Percentiles rank a stretch among this genome's conserved stretches.
Evolutionary conservation across 2,797 vertebrate species (phyloP).

Genomic region (Orientallactaga sibirica): DNA sequence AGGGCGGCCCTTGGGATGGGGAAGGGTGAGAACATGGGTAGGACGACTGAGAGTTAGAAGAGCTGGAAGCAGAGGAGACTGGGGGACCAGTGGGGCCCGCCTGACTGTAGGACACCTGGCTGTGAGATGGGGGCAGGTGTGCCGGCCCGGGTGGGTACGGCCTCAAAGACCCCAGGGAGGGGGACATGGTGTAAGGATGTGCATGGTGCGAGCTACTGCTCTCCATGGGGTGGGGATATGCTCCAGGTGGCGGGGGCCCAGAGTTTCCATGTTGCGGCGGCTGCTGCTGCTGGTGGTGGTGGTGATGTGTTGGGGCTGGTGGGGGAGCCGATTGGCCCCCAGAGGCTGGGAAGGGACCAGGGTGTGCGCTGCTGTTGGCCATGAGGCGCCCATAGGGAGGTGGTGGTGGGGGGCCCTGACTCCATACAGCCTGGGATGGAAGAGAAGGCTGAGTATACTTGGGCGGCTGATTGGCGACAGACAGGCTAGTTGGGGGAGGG

Average conservation of each 20-base stretch:
- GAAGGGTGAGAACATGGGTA: conserved; percentile 88
- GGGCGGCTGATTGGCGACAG: conserved; percentile 90
- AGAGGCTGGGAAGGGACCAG: conserved; percentile 83
- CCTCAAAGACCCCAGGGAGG: conserved; percentile 86
- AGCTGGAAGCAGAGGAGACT: conserved; percentile 83
- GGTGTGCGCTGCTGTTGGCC: conserved; percentile 87
- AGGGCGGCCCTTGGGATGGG: conserved; percentile 88
- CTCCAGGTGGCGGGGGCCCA: conserved; percentile 83
- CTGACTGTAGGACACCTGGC: conserved; percentile 76
- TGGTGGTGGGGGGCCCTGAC: conserved; percentile 85
- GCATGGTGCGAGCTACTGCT: conserved; percentile 82
- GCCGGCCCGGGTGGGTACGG: conserved; percentile 87
- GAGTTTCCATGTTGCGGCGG: conserved; percentile 85
- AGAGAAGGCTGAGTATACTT: conserved; percentile 89
- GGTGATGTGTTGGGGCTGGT: conserved; percentile 87
- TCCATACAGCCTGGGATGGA: conserved; percentile 90
- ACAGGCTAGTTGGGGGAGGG: conserved; percentile 86
- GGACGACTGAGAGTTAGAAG: conserved; percentile 91
- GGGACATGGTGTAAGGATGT: conserved; percentile 84
- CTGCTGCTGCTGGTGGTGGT: conserved; percentile 84
- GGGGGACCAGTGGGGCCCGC: conserved; percentile 77
- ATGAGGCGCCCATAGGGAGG: conserved; percentile 88
- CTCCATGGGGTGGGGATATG: conserved; percentile 88
- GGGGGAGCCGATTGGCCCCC: conserved; percentile 90
- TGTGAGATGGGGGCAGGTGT: conserved; percentile 86